Base-by-base conservation (phyloP, 2,888 invertebrate genomes). In the Agrotis ipsilon region DNA sequence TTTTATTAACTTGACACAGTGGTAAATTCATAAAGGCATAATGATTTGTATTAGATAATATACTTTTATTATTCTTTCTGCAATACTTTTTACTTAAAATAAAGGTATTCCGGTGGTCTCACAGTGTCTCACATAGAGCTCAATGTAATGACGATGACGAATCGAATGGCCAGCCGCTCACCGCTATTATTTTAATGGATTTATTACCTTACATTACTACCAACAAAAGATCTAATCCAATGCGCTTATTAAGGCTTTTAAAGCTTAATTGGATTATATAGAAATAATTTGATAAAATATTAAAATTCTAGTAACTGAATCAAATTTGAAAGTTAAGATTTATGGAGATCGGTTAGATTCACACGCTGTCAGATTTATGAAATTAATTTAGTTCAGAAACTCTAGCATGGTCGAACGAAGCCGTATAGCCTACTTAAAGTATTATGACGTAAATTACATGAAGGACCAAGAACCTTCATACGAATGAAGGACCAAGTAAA, bases 101-200 rank as follows among this genome's bases (percentile, higher is more conserved):
- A 27, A n/a, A 68, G 63, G 81, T 89, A 84, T 90, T 89, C 88
- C 84, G 92, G 92, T 93, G 92, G 92, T 92, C 92, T 82, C 69
- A 81, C 75, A 85, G 87, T 87, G 86, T 86, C 87, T 82, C 86
- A 86, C 84, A 81, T 80, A 82, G 80, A 88, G 89, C 89, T 89
- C 90, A 81, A 82, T 88, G 87, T 94, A 92, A 94, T 92, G 90
- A 90, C 93, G 89, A 90, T 92, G 93, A 94, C 94, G 94, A 94
- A 94, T 94, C 89, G 88, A 86, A 87, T 68, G 64, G 72, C 85
- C 89, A 84, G 86, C 91, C 88, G 89, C 90, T 89, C 88, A 87
- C 89, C 82, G 88, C 90, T 87, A 92, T 93, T 92, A 93, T 90
- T 89, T 89, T 92, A 94, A 94, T 94, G 91, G 90, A 90, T 94